These are phyloP conservation scores for Vipera latastei DNA, from an alignment of 2,797 vertebrate species.

Conservation along the genomic window DNA sequence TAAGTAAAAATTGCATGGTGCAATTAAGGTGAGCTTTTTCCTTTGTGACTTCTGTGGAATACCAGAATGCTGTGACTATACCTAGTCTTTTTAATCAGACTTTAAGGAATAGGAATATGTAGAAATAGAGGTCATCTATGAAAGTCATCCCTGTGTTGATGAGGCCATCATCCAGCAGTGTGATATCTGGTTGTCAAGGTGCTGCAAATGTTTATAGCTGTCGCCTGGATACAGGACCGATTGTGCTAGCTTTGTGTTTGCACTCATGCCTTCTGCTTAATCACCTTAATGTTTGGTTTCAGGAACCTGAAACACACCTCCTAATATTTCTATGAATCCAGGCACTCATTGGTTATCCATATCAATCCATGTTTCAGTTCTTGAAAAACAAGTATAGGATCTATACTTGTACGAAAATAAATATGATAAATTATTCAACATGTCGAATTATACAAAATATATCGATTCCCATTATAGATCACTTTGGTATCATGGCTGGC, in stretches of 20 bases:
- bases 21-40: background rate
- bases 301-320: background rate
- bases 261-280: background rate
- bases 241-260: background rate
- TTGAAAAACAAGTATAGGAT: background rate
- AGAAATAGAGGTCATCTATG: background rate
- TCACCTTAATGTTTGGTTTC: background rate
- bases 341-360: background rate
- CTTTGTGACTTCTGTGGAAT: background rate
- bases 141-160: background rate
- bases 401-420: background rate
- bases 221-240: background rate
- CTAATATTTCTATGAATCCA: background rate
- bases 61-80: background rate
- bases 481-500: background rate
- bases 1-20: background rate
- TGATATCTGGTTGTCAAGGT: conserved; percentile 2
- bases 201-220: background rate
- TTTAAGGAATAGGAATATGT: background rate
- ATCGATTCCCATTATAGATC: background rate
- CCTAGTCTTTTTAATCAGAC: background rate
- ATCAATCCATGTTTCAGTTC: background rate
- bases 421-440: background rate
- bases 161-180: background rate
- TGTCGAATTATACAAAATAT: too few relatives aligned